phyloP scores from a whole-genome alignment of 2,888 invertebrate species.

The Mesodorylaimus sp. region DNA sequence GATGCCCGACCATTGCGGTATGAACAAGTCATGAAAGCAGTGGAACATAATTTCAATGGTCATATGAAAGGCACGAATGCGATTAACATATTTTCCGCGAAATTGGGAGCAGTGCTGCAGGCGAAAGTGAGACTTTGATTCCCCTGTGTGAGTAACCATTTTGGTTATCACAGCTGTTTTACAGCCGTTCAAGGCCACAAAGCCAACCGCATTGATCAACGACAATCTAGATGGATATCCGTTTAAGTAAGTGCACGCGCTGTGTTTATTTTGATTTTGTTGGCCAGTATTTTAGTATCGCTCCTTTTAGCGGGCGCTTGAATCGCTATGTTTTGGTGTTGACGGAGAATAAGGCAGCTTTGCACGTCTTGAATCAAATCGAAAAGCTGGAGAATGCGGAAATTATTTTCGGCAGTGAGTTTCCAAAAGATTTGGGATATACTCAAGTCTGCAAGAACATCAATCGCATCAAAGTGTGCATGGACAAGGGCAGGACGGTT shows the following conservation, averaged over 20 bases:
- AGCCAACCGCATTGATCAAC: no score
- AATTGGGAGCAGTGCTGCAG: no score
- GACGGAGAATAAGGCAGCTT: slow-evolving; percentile 29
- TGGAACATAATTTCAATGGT: slow-evolving; percentile 6
- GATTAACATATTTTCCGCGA: no score
- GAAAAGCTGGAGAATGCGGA: slow-evolving; percentile 14
- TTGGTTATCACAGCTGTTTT: no score
- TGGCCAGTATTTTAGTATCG: no score
- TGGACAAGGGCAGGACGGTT: not conserved
- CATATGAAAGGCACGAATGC: not conserved
- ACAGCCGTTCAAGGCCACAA: no score
- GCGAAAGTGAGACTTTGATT: no score
- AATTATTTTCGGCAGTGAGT: not conserved
- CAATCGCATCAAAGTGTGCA: not conserved
- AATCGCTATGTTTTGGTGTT: slow-evolving; percentile 28
- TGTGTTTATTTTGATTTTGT: no score
- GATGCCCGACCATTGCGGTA: no score
- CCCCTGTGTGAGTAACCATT: no score
- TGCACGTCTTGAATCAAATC: slow-evolving; percentile 24
- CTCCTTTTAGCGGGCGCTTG: slow-evolving; percentile 16
- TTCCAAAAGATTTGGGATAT: not conserved
- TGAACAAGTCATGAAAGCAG: not conserved
- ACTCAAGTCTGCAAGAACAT: not conserved
- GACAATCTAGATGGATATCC: not conserved
- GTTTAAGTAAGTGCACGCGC: not conserved